Conservation (phyloP, 2,797 vertebrate genomes). For the Alfaro cultratus region DNA sequence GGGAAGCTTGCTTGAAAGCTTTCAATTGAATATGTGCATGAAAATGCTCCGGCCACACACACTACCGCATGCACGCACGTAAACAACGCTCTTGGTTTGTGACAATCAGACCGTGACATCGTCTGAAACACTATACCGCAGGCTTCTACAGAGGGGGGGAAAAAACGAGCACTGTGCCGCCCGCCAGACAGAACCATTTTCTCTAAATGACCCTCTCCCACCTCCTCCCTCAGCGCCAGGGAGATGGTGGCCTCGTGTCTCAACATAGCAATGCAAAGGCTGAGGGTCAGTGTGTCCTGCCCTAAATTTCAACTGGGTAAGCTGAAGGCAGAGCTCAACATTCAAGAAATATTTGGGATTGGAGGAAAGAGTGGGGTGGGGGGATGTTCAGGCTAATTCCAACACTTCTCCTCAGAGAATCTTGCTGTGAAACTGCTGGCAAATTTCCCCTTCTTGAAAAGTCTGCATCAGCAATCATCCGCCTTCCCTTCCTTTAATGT, state of each 20-base stretch:
- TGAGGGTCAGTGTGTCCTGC: slow-evolving; percentile 50
- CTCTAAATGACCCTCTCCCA: slow-evolving; percentile 61
- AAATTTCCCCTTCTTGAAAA: slow-evolving; percentile 38
- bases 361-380: neutral
- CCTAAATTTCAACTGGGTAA: slow-evolving; percentile 32
- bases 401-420: slow-evolving; percentile 39
- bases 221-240: slow-evolving; percentile 23
- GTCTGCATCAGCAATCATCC: slow-evolving; percentile 50
- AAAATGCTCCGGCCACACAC: neutral
- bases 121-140: slow-evolving; percentile 66
- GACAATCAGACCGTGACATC: slow-evolving; percentile 74
- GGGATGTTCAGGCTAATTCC: slow-evolving; percentile 48
- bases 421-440: slow-evolving; percentile 24
- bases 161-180: slow-evolving; percentile 38
- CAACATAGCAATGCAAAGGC: slow-evolving; percentile 24
- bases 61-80: slow-evolving; percentile 13
- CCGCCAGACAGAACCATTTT: slow-evolving; percentile 57
- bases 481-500: slow-evolving; percentile 55
- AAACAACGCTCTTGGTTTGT: slow-evolving; percentile 55
- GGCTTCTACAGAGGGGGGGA: slow-evolving; percentile 27
- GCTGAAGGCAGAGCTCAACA: slow-evolving; percentile 11
- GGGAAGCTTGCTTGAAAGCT: slow-evolving; percentile 16
- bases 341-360: neutral
- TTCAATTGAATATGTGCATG: slow-evolving; percentile 3
- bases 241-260: slow-evolving; percentile 46